A percentile compares a stretch with the other conserved stretches of the same genome.
Conservation (phyloP, 2,888 invertebrate genomes). For the Salticus scenicus region DNA sequence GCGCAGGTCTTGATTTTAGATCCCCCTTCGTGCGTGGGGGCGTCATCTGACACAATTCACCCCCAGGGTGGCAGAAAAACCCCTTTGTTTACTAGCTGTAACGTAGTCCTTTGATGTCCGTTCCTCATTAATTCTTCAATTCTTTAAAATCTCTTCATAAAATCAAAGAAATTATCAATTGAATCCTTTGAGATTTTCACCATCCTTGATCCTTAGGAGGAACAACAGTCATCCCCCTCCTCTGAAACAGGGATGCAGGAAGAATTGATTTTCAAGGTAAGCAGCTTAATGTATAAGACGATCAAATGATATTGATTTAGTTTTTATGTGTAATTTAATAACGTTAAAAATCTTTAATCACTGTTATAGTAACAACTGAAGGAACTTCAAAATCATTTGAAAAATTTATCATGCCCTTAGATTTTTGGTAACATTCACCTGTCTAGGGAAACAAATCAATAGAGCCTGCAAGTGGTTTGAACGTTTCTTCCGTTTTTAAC, state of each 20-base stretch:
- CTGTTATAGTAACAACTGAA: no score
- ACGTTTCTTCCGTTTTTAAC: no score
- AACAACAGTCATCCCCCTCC: not conserved
- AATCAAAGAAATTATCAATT: not conserved
- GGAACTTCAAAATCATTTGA: no score
- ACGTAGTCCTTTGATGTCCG: not conserved
- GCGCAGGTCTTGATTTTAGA: conserved; percentile 26
- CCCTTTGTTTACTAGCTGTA: not conserved
- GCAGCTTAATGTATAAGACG: not conserved
- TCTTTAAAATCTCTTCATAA: not conserved
- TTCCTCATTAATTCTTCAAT: not conserved
- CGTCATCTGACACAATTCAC: not conserved
- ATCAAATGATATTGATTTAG: not conserved
- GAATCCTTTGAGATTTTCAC: not conserved
- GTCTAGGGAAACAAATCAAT: no score
- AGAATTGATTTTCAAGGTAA: conserved; percentile 1
- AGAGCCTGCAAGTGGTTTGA: no score
- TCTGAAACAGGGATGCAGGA: not conserved
- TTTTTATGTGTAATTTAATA: not conserved
- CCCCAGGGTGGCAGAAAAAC: conserved; percentile 5
- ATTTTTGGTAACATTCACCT: no score
- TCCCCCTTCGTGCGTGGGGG: not conserved
- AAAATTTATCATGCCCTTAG: no score
- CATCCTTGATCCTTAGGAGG: not conserved
- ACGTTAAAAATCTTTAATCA: not conserved